phyloP scores from a whole-genome alignment of 2,888 invertebrate genomes.

The Diploptera punctata region DNA sequence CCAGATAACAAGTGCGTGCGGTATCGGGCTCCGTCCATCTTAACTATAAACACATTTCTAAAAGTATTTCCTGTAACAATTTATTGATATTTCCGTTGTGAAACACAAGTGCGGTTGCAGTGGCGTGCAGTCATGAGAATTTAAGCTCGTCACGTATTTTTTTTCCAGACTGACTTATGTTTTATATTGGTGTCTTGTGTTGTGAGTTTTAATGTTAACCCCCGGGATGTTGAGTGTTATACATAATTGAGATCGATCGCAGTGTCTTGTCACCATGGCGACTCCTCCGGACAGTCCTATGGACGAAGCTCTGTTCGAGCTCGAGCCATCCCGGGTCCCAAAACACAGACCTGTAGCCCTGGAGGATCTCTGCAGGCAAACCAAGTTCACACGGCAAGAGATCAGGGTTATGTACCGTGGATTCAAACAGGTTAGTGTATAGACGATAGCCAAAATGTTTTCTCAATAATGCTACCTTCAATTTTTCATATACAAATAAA shows the following conservation, averaged over 20 bases:
- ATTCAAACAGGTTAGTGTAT: conserved; percentile 88
- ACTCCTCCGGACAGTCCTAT: conserved; percentile 87
- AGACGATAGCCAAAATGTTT: background rate
- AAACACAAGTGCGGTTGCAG: too few species aligned
- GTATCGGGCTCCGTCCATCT: conserved; percentile 3
- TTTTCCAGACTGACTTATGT: too few species aligned
- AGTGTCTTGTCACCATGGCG: conserved; percentile 63
- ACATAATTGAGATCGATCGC: too few species aligned
- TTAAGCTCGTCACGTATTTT: too few species aligned
- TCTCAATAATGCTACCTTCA: background rate
- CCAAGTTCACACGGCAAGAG: conserved; percentile 94
- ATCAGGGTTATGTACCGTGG: conserved; percentile 97
- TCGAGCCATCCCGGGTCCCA: conserved; percentile 79
- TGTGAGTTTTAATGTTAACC: too few species aligned
- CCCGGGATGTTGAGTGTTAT: too few species aligned
- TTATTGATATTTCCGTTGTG: too few species aligned
- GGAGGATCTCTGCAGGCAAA: conserved; percentile 90
- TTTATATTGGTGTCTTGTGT: too few species aligned
- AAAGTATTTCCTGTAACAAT: background rate
- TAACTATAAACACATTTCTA: background rate
- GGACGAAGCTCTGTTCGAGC: conserved; percentile 82
- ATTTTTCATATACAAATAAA: too few species aligned
- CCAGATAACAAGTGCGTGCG: background rate
- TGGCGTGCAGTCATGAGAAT: too few species aligned
- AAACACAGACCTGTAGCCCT: conserved; percentile 86